Conservation (phyloP, 1,140 invertebrate genomes). For the Piezodorus guildinii region DNA sequence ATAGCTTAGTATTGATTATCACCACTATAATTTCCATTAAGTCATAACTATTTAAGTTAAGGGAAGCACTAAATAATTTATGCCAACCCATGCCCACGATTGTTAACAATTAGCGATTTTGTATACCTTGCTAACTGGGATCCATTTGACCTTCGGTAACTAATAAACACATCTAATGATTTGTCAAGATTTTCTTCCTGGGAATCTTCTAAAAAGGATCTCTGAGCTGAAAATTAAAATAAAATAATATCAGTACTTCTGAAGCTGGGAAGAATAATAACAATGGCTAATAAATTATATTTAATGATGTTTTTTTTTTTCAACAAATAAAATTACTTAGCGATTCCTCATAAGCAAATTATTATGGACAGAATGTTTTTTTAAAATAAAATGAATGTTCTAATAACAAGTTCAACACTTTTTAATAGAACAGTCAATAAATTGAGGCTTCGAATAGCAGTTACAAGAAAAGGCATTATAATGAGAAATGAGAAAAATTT, state of each 20-base stretch:
- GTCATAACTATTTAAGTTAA: background rate
- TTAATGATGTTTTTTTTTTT: no score
- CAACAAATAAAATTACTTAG: no score
- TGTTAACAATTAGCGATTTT: background rate
- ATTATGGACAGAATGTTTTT: no score
- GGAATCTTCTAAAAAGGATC: slow-evolving; percentile 46
- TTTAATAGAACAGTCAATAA: no score
- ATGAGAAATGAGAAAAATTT: slow-evolving; percentile 11
- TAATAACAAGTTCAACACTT: no score
- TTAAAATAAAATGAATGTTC: no score
- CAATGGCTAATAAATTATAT: no score
- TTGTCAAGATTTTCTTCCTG: slow-evolving; percentile 71
- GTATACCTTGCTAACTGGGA: slow-evolving; percentile 83
- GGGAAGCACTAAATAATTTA: background rate
- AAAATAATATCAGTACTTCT: background rate
- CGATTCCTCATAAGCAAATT: no score
- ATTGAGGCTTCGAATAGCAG: background rate
- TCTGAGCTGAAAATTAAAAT: slow-evolving; percentile 37
- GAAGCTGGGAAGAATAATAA: no score
- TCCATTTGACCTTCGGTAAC: slow-evolving; percentile 93
- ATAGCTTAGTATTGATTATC: no score
- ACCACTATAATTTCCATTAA: background rate
- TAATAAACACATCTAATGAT: slow-evolving; percentile 92
- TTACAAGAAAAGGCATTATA: slow-evolving; percentile 10
- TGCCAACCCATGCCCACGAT: no score